Evolutionary conservation across 2,888 invertebrate species (phyloP).

Genomic region (Ophonus ardosiacus): DNA sequence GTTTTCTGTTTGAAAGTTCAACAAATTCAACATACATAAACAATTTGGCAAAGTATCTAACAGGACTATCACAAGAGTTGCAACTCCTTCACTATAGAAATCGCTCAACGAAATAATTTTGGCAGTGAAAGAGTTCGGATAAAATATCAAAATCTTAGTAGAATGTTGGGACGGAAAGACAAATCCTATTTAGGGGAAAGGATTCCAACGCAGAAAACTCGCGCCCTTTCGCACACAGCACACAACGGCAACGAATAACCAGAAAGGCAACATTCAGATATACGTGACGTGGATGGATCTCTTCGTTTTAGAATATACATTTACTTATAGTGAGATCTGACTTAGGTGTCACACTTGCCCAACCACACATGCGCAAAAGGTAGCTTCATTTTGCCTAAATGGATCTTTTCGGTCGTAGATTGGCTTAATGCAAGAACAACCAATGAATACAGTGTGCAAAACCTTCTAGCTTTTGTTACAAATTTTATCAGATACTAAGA

Average conservation of each 20-base stretch:
- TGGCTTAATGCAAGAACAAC: too few species aligned
- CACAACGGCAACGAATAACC: constrained; percentile 20
- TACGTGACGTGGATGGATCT: constrained; percentile 60
- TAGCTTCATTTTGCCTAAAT: too few species aligned
- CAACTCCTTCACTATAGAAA: constrained; percentile 18
- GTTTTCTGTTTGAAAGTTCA: constrained; percentile 37
- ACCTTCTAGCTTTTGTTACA: too few species aligned
- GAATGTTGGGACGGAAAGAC: constrained; percentile 56
- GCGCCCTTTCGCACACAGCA: constrained; percentile 8
- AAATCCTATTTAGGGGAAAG: constrained; percentile 22
- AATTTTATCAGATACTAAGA: too few species aligned
- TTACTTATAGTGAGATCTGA: constrained; percentile 58
- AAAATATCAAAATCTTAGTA: constrained; percentile 34
- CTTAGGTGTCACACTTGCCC: constrained; percentile 2
- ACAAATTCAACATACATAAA: constrained; percentile 26
- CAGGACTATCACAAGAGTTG: constrained; percentile 36
- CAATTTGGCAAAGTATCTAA: constrained; percentile 33
- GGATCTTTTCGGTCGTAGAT: too few species aligned
- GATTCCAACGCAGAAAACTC: constrained; percentile 48
- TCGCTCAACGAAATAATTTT: constrained; percentile 17
- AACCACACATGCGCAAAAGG: too few species aligned
- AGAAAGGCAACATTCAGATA: constrained; percentile 57
- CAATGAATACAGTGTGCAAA: too few species aligned
- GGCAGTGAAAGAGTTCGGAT: constrained; percentile 33
- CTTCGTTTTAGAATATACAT: constrained; percentile 57